Base-by-base conservation (phyloP, 2,888 invertebrate genomes). In the Panopea generosa region DNA sequence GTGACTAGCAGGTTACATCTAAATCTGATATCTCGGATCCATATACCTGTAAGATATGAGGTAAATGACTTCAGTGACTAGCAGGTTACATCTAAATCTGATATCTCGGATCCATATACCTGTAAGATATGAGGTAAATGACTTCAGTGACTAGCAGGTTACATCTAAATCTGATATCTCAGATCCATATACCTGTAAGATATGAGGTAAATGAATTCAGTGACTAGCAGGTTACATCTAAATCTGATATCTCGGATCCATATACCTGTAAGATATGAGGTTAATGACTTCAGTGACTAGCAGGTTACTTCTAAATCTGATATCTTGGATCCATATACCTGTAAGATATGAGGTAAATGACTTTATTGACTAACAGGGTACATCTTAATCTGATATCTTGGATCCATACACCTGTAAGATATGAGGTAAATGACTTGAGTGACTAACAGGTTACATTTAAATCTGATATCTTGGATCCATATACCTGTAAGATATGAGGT, bases 281-380 rank as follows among this genome's bases (percentile, higher is more conserved):
- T n/a, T n/a, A n/a, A n/a, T 97, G 2, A 99, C 93, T 88, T 97
- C 97, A 1, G 97, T 96, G 91, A 96, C 96, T 68, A 96, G 96
- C 60, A 99, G 94, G 92, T 99, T 99, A 0, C 97, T 97, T 84
- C 97, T 96, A 73, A 95, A 95, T 83, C 99, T 94, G 73, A 99
- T 98, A 87, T 99, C 98, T 81, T 98, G 94, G 77, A 97, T 97
- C 99, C 99, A 99, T 90, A 99, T 99, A 20, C 99, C 99, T 92
- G 79, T 6, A 68, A 75, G 22, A 47, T n/a, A n/a, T n/a, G 65
- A 22, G 1, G 97, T 96, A 91, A 96, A n/a, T 97, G 2, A 99
- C 93, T 88, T 97, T 97, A 1, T 97, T 96, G 91, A 96, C 96
- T 68, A 96, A 96, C 60, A 99, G 94, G 92, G 99, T 99, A 0